Evolutionary conservation across 1,140 invertebrate genomes (phyloP), one percentile per base, ranked within the genome.

Genomic region (Apocrypta bakeri): DNA sequence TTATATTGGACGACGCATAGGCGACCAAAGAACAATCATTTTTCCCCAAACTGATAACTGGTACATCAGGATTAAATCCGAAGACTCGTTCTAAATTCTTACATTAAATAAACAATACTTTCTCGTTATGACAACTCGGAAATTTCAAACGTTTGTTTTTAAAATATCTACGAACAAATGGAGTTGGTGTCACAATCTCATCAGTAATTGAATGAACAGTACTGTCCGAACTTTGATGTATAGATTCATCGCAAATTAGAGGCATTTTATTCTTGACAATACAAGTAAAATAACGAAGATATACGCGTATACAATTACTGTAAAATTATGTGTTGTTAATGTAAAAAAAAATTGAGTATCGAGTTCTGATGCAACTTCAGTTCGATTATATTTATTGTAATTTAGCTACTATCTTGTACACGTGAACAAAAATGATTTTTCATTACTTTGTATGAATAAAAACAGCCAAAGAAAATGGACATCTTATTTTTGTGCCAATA

Each of bases 81-180:
- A 93, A 91, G n/a, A 93, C 90, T 93, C 94, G 94, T 63, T 90
- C 85, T n/a, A 94, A 66, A 80, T 87, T 85, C 92, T 93, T 68
- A 27, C 87, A 87, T 76, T 75, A 56, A 81, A 37, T 24, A 24
- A 1, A 71, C n/a, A 71, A 66, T 66, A 11, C n/a, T n/a, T 17
- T 37, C 8, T 33, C 27, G n/a, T 14, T 17, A 75, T n/a, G n/a
- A 42, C 48, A 21, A 63, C 37, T 12, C 8, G n/a, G 12, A 66
- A 27, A 29, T 71, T 37, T 31, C 0, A 14, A n/a, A 4, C 21
- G 17, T 37, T 17, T 24, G 12, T 37, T 31, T 6, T 27, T 29
- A n/a, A 25, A n/a, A 11, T 24, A 25, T 40, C 56, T 27, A 76
- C 74, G 33, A 17, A 76, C 74, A 33, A 63, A 76, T 3, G 74